Evolutionary conservation across 2,113 vertebrate species (phyloP).

Genomic region (Notothenia coriiceps): DNA sequence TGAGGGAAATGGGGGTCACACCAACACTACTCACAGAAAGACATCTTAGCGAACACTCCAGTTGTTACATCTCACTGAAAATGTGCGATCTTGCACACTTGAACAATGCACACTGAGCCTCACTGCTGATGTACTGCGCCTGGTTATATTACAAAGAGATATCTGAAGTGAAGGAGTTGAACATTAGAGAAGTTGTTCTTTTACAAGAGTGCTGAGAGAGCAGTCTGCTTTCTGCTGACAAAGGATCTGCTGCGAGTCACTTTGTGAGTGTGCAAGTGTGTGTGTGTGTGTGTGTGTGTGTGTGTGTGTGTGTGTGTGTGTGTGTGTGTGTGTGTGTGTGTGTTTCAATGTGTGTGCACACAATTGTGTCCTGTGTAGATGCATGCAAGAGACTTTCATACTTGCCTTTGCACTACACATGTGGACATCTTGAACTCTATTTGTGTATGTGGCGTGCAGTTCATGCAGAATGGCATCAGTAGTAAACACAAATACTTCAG

Average conservation of each 20-base stretch:
- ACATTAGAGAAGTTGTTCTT: slow-evolving; percentile 68
- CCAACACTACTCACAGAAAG: background rate
- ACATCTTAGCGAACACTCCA: background rate
- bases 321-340: slow-evolving; percentile 16
- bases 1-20: slow-evolving; percentile 12
- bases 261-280: slow-evolving; percentile 45
- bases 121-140: slow-evolving; percentile 17
- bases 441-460: background rate
- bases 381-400: slow-evolving; percentile 22
- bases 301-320: slow-evolving; percentile 10
- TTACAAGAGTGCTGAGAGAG: slow-evolving; percentile 62
- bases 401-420: slow-evolving; percentile 1
- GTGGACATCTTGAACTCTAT: slow-evolving; percentile 7
- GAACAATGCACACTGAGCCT: slow-evolving; percentile 25
- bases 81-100: background rate
- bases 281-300: slow-evolving; percentile 18
- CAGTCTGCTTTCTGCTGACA: slow-evolving; percentile 73
- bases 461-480: background rate
- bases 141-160: slow-evolving; percentile 37
- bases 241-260: slow-evolving; percentile 52
- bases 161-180: slow-evolving; percentile 50
- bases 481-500: background rate
- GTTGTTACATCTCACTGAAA: slow-evolving; percentile 1
- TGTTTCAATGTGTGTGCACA: slow-evolving; percentile 1
- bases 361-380: slow-evolving; percentile 12